Conservation (phyloP, 2,113 vertebrate genomes). For the Columba livia region DNA sequence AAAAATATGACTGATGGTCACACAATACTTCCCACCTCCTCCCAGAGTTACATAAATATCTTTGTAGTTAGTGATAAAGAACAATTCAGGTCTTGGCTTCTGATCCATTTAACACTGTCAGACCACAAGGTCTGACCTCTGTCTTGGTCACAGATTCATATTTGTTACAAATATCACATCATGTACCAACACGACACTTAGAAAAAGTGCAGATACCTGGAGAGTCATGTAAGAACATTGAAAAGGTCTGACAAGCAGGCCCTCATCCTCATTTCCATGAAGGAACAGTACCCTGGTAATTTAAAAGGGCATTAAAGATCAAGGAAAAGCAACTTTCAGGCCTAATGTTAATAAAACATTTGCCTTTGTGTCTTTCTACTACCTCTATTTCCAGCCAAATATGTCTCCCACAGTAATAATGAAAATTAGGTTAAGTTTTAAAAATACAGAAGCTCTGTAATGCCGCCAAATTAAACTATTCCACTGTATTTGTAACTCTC, state of each 20-base stretch:
- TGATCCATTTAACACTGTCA: not conserved
- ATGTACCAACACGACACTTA: not conserved
- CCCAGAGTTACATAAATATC: not conserved
- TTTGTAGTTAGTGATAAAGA: not conserved
- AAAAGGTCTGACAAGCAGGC: not conserved
- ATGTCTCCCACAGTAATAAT: conserved; percentile 12
- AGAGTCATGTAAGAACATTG: not conserved
- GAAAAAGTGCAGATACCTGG: not conserved
- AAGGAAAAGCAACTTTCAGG: conserved; percentile 1
- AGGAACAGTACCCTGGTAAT: not conserved
- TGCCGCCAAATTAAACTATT: conserved; percentile 30
- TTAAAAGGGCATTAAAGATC: not conserved
- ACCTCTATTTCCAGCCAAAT: not conserved
- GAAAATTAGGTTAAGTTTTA: conserved; percentile 53
- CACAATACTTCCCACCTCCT: not conserved
- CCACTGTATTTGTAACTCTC: not conserved
- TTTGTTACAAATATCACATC: not conserved
- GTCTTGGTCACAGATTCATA: not conserved
- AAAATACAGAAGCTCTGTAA: conserved; percentile 37
- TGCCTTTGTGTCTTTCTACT: not conserved
- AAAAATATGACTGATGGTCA: not conserved
- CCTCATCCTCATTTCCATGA: not conserved
- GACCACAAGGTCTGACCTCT: not conserved
- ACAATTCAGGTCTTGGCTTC: not conserved
- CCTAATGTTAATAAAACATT: not conserved